Evolutionary conservation across 2,113 vertebrate genomes (phyloP), one percentile per base, ranked within the genome.

Genomic region (Hypomesus transpacificus): DNA sequence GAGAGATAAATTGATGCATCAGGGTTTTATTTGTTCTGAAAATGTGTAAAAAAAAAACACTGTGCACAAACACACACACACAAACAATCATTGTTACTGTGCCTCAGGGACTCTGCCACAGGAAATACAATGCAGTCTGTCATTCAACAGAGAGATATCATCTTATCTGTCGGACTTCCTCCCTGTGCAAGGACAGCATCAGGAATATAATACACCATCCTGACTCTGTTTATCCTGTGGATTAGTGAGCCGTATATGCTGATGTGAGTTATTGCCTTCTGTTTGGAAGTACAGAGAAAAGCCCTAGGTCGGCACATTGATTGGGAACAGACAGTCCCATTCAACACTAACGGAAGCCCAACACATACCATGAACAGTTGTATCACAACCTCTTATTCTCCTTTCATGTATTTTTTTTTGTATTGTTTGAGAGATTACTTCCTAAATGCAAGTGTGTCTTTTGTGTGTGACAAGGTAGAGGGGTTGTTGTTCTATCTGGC

Each of bases 121-220:
- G 80, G 77, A 84, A 84, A 75, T 34, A 17, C 52, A 57, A 14
- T 73, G 62, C 59, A 64, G 51, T 70, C 74, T 71, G 75, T 60
- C 69, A 68, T 75, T 77, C 73, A 64, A 75, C 72, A 59, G 62
- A 59, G 58, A 77, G 84, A 87, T 84, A 82, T 51, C 59, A 87
- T 87, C 87, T 86, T 83, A 85, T 83, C 84, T 67, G 26, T 76
- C 74, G 57, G 60, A 71, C 78, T 80, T 76, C 75, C 76, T 75
- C 61, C 64, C 53, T 50, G 54, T 73, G 69, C 71, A 69, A 56
- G 26, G 63, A 74, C 68, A 74, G 74, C 59, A 17, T 54, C 17
- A 69, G 60, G 53, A 70, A 61, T 69, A 62, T 61, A 82, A 79
- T 73, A 70, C 68, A 39, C 57, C 28, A 50, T 65, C 73, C 26